Evolutionary conservation across 2,888 invertebrate species (phyloP).

Genomic region (Endotricha flammealis): DNA sequence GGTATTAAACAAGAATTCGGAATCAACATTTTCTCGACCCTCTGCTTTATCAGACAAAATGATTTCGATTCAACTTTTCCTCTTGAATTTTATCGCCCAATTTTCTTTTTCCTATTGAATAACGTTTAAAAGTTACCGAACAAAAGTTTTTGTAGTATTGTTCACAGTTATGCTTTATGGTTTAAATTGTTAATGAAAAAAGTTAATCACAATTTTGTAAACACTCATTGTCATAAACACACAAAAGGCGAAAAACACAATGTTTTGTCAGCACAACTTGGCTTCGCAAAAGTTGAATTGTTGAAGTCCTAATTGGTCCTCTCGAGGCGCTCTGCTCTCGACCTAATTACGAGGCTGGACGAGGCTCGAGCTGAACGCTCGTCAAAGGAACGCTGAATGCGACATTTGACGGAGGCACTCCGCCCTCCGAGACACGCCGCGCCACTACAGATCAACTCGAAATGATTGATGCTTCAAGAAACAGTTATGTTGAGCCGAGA

Average conservation of each 20-base stretch:
- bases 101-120: no score
- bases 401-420: conserved; percentile 1
- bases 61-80: no score
- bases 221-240: no score
- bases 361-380: not conserved
- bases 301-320: conserved; percentile 7
- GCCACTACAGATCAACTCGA: not conserved
- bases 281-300: conserved; percentile 10
- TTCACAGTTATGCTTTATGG: no score
- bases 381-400: conserved; percentile 3
- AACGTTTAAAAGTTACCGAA: no score
- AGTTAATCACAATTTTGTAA: no score
- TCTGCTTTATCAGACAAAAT: not conserved
- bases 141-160: no score
- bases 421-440: not conserved
- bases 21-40: no score
- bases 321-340: conserved; percentile 7
- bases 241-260: no score
- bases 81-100: no score
- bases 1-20: no score
- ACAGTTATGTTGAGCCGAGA: not conserved
- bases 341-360: conserved; percentile 14
- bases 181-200: no score
- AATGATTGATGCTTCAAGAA: not conserved
- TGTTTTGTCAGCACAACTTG: not conserved